Base-by-base conservation (phyloP, 2,797 vertebrate species). In the Crypturellus tataupa region DNA sequence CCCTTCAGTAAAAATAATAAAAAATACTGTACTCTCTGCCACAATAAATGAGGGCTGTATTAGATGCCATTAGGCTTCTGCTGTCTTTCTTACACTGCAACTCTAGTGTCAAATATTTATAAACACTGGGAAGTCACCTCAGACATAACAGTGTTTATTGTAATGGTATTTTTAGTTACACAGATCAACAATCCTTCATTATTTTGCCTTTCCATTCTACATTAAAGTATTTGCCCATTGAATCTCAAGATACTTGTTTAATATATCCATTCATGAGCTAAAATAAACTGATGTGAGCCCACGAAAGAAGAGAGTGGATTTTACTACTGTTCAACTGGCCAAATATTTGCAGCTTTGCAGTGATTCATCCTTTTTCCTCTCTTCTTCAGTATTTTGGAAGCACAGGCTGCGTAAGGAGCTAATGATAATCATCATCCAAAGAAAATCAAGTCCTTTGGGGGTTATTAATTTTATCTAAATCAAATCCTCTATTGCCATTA, bases 301-400 rank as follows among this genome's bases (percentile, higher is more conserved):
- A 60, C 73, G 90, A 87, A 92, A 75, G 94, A 95, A 87, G 91
- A 68, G 71, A 88, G 87, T 31, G 46, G 65, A 51, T 92, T 86
- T 90, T 71, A 53, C 72, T 78, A 27, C 65, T 70, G 53, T 55
- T 72, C 72, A 79, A 90, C 87, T 69, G 67, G 85, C 86, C 95
- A 96, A 96, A 94, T 95, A 91, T 93, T 94, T 96, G 85, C 88
- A 92, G 85, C 37, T 85, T 87, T 85, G 75, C 81, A 87, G 9
- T 95, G 93, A 93, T 90, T 97, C 92, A 97, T 81, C n/a, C 70
- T 80, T 93, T 86, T 94, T 71, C 47, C 93, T 85, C 53, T 94
- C 78, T 86, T 94, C 42, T 89, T 95, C 69, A 60, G 29, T 46
- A 92, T 77, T 94, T 77, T 92, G 88, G 81, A 96, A 87, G 62